Base-by-base conservation (phyloP, 2,113 vertebrate species). In the Montifringilla adamsi region DNA sequence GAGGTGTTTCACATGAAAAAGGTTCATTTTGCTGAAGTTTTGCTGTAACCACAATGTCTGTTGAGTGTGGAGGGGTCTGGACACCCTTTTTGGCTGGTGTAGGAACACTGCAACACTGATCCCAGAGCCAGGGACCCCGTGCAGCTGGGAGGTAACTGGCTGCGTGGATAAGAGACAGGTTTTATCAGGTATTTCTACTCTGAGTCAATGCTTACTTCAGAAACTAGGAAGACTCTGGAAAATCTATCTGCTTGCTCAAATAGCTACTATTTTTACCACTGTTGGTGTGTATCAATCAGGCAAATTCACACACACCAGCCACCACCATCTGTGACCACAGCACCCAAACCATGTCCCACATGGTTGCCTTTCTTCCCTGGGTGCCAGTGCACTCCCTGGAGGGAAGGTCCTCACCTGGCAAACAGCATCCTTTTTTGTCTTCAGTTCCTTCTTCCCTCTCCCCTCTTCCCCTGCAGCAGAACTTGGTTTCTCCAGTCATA, bases 341-440 rank as follows among this genome's bases (percentile, higher is more conserved):
- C 39, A 56, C 11, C 23, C 7, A 17, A 55, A 0, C 13, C 2
- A 0, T 9, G 26, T 43, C 31, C 60, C 55, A 39, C 8, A 4
- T 4, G 41, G n/a, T 8, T 77, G 55, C 30, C 33, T 60, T 77
- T 74, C 33, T 80, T 28, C 18, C 15, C 33, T 31, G 49, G 6
- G 10, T 73, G 21, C 19, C 43, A 46, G 31, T 14, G 20, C 12
- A 37, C 33, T 21, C 31, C 43, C 35, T 69, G 49, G 23, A 43
- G 30, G 14, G 33, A 21, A 12, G 33, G 26, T 24, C 21, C 43
- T 62, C n/a, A 58, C 3, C 6, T 43, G 44, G 16, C 23, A 77
- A 79, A 43, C 2, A 63, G 7, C 20, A 75, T 37, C 28, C 28
- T 60, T 55, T 56, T 3, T 3, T 66, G 15, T 66, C 22, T 19